Evolutionary conservation across 2,797 vertebrate species (phyloP).

Genomic region (Coreius guichenoti): DNA sequence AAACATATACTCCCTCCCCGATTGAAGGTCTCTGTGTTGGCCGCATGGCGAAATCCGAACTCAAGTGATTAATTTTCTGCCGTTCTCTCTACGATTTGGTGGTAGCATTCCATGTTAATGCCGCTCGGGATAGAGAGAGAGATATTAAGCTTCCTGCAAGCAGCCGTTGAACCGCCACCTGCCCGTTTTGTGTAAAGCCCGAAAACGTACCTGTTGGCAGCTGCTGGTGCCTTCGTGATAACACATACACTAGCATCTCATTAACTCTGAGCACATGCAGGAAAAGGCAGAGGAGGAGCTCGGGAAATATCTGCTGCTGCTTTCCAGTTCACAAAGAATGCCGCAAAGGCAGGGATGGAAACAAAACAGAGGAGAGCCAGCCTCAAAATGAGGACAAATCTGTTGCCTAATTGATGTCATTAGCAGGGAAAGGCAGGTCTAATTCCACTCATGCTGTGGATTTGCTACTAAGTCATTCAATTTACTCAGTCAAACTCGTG

Average conservation of each 20-base stretch:
- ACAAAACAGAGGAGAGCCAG: conserved; percentile 54
- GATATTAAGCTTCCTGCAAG: conserved; percentile 56
- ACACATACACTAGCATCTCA: conserved; percentile 63
- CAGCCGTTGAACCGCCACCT: conserved; percentile 59
- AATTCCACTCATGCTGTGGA: conserved; percentile 49
- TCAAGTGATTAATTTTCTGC: conserved; percentile 65
- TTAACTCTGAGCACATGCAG: conserved; percentile 50
- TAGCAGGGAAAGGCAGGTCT: conserved; percentile 52
- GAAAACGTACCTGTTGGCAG: conserved; percentile 64
- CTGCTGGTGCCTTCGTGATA: conserved; percentile 63
- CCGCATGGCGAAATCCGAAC: conserved; percentile 57
- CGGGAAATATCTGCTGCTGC: conserved; percentile 49
- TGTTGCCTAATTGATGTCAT: conserved; percentile 64
- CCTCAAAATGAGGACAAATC: conserved; percentile 62
- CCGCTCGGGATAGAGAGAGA: conserved; percentile 29
- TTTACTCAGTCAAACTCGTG: conserved; percentile 56
- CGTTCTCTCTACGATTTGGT: conserved; percentile 59
- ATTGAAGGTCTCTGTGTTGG: conserved; percentile 54
- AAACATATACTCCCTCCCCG: conserved; percentile 33
- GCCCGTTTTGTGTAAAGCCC: conserved; percentile 59
- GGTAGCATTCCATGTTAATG: conserved; percentile 57
- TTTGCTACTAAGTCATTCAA: conserved; percentile 56
- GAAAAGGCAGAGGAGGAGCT: conserved; percentile 48
- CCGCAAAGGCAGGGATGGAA: conserved; percentile 42
- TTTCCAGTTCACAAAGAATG: conserved; percentile 50